phyloP scores from a whole-genome alignment of 2,888 invertebrate genomes.

The Keiferia lycopersicella region DNA sequence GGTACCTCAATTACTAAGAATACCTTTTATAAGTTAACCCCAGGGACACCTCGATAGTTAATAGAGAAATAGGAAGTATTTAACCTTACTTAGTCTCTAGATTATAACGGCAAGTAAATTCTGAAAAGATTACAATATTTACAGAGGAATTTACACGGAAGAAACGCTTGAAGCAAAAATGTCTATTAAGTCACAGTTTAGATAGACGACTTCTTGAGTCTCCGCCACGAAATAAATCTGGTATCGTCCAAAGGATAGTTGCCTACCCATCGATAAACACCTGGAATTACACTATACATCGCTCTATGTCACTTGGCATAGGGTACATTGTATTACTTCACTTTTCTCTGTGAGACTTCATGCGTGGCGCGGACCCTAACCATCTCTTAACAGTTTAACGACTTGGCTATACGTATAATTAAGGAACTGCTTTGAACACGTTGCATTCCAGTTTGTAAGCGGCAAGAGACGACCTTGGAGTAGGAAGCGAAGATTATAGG shows the following conservation, averaged over 20 bases:
- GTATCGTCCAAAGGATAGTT: no score
- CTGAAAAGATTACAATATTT: conserved; percentile 29
- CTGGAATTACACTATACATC: no score
- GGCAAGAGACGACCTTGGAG: conserved; percentile 10
- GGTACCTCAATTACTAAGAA: no score
- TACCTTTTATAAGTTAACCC: no score
- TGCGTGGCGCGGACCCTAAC: conserved; percentile 24
- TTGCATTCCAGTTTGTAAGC: not conserved
- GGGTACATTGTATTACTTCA: no score
- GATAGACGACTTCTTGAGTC: conserved; percentile 29
- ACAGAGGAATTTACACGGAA: conserved; percentile 38
- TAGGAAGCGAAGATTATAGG: conserved; percentile 6
- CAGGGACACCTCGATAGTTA: no score
- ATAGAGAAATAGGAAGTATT: not conserved
- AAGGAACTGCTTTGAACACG: conserved; percentile 4
- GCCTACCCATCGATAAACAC: no score
- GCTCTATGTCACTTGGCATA: no score
- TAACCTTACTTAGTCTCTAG: not conserved
- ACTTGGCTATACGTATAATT: conserved; percentile 8
- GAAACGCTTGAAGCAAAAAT: conserved; percentile 28
- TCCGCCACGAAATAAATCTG: no score
- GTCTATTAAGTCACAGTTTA: conserved; percentile 34
- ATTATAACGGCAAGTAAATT: conserved; percentile 3
- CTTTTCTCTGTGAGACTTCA: no score
- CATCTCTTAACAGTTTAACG: conserved; percentile 24